Base-by-base conservation (phyloP, 1,140 invertebrate species). In the Macrostomum lignano region DNA sequence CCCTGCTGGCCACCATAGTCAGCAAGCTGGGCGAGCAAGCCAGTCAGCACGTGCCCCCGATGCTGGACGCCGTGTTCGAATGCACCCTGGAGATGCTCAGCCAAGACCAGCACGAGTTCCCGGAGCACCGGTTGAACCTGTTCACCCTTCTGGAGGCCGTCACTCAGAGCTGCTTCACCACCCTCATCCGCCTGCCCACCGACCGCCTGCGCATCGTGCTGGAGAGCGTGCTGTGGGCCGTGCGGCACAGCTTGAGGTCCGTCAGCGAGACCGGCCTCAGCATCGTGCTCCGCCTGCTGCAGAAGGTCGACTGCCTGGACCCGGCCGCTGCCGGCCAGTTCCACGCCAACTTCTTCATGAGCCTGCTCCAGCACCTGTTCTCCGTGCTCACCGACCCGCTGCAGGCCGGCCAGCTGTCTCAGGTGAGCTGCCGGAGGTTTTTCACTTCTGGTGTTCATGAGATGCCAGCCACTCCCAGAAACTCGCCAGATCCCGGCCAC, bases 61-160 rank as follows among this genome's bases (percentile, higher is more conserved):
- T 98, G 45, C 91, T 96, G 61, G 84, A 93, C 64, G 81, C 84
- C 32, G 82, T 96, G 2, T 98, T 96, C 62, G 81, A 93, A 58
- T 93, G 82, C 55, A 98, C 91, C 26, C 64, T 98, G 31, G 75
- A 84, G 46, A 98, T 98, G 91, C 98, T 98, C 41, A 94, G 94
- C 58, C 93, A 93, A 61, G 81, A 98, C 56, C 94, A 94, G 62
- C 82, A 94, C 62, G 84, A 94, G 56, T 96, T 74, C 51, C 91
- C 91, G 6, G 88, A 98, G 57, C 86, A 98, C 54, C 67, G 91
- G 55, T 88, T 79, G 39, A 88, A 94, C 51, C 96, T 98, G 60
- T 98, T 88, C 61, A 62, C 91, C 35, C 60, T 98, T 33, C 52
- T 98, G 36, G 78, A 93, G 54, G 68, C 71, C 45, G 79, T 88